phyloP scores from a whole-genome alignment of 2,888 invertebrate species.

The Agriotes lineatus region DNA sequence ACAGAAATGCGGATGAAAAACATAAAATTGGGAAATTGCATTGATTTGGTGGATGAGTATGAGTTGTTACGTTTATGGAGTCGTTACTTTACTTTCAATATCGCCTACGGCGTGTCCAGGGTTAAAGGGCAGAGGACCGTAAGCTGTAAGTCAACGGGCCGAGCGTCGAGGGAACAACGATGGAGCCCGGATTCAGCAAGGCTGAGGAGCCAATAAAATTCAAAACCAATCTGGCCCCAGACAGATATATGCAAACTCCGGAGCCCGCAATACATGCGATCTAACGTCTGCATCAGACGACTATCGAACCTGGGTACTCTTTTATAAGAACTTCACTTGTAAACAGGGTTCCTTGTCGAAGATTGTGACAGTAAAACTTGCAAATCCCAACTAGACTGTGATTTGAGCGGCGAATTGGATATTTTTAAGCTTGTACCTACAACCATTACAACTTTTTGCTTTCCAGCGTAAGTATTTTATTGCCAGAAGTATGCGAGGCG shows the following conservation, averaged over 20 bases:
- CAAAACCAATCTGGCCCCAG: conserved; percentile 56
- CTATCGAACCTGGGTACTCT: conserved; percentile 37
- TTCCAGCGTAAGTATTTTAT: conserved; percentile 14
- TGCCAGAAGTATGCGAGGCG: conserved; percentile 1
- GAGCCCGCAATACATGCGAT: conserved; percentile 44
- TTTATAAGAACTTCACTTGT: conserved; percentile 42
- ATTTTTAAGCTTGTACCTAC: conserved; percentile 28
- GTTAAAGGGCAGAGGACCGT: conserved; percentile 25
- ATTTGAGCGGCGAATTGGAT: conserved; percentile 41
- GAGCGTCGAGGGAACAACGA: conserved; percentile 33
- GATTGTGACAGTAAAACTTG: conserved; percentile 47
- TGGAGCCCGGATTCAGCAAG: conserved; percentile 32
- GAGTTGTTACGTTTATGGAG: conserved; percentile 27
- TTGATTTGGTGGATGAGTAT: conserved; percentile 22
- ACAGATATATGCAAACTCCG: conserved; percentile 54
- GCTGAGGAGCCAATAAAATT: conserved; percentile 54
- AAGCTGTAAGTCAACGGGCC: conserved; percentile 34
- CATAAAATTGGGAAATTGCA: conserved; percentile 19
- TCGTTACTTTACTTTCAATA: conserved; percentile 32
- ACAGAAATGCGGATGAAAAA: neutral
- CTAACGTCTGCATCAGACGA: conserved; percentile 46
- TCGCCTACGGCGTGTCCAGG: conserved; percentile 20
- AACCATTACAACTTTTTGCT: conserved; percentile 21
- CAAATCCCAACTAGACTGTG: conserved; percentile 40
- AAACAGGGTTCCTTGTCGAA: conserved; percentile 45